Evolutionary conservation across 2,888 invertebrate genomes (phyloP), one percentile per base, ranked within the genome.

Genomic region (Hydropsyche betteni): DNA sequence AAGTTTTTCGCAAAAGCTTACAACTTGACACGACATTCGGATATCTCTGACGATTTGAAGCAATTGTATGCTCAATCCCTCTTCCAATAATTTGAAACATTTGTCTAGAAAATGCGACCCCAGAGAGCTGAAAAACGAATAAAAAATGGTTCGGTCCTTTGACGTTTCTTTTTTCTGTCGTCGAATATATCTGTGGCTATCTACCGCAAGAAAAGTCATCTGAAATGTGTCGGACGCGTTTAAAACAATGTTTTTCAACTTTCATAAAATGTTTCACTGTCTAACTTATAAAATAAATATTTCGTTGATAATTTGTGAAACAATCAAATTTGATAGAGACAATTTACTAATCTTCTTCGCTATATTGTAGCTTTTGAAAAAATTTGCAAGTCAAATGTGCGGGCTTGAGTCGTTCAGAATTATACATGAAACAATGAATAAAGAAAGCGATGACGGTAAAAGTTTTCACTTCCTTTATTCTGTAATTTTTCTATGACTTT

Each of bases 351-450:
- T 6, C n/a, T 53, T 53, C n/a, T 5, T n/a, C 53, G 5, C n/a
- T 53, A 16, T n/a, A 16, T 58, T 14, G 24, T 4, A 24, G 24
- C 0, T 58, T 58, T 16, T 8, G 58, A 16, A 58, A 58, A 2
- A 24, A 58, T 58, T 58, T 58, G 58, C 58, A 58, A 58, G 58
- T 58, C 2, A 58, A 58, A 58, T 58, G 5, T 24, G 16, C 24
- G 24, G 16, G 24, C 14, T 58, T 4, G 5, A 58, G 58, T 24
- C 58, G 16, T 58, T 16, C 24, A 16, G 58, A 58, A 58, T 58
- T 58, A 58, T 58, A 24, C 58, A 58, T 58, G 58, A 58, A 24
- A 58, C 58, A 58, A 58, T 58, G 58, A 58, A 58, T 58, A 58
- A 58, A 24, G 58, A 58, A 58, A 58, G 8, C 24, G 58, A 58